phyloP scores from a whole-genome alignment of 2,113 vertebrate species.

The Lamprologus speciosus region DNA sequence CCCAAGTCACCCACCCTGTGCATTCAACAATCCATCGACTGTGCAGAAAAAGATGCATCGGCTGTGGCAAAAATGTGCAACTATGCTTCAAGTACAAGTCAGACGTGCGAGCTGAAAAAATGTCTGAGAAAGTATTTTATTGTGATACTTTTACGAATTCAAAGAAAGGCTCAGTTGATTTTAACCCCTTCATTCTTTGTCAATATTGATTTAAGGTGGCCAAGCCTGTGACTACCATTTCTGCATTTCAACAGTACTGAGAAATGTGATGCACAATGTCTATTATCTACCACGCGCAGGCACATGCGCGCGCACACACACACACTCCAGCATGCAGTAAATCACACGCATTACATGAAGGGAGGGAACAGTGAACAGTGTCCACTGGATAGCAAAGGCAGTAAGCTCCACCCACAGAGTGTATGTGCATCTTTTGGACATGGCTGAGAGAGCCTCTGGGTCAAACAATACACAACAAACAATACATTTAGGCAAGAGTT shows the following conservation, averaged over 20 bases:
- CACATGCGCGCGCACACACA: neutral
- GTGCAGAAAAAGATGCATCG: neutral
- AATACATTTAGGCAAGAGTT: neutral
- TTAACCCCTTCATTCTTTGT: neutral
- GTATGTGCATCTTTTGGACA: slow-evolving; percentile 10
- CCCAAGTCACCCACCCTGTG: slow-evolving; percentile 19
- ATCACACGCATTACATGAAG: slow-evolving; percentile 9
- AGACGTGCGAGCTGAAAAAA: neutral
- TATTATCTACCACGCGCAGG: neutral
- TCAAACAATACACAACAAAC: neutral
- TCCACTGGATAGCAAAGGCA: neutral
- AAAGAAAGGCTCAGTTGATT: neutral
- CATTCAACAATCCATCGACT: neutral
- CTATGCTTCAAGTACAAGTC: neutral
- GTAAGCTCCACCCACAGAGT: slow-evolving; percentile 7
- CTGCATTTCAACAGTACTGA: neutral
- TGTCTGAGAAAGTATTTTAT: neutral
- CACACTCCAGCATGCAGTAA: slow-evolving; percentile 24
- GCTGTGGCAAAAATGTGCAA: neutral
- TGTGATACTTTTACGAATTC: neutral
- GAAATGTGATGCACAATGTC: neutral
- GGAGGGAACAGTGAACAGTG: neutral
- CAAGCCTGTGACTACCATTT: neutral
- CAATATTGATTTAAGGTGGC: slow-evolving; percentile 25
- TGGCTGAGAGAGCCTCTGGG: neutral